Base-by-base conservation (phyloP, 2,113 vertebrate species). In the Pica pica region DNA sequence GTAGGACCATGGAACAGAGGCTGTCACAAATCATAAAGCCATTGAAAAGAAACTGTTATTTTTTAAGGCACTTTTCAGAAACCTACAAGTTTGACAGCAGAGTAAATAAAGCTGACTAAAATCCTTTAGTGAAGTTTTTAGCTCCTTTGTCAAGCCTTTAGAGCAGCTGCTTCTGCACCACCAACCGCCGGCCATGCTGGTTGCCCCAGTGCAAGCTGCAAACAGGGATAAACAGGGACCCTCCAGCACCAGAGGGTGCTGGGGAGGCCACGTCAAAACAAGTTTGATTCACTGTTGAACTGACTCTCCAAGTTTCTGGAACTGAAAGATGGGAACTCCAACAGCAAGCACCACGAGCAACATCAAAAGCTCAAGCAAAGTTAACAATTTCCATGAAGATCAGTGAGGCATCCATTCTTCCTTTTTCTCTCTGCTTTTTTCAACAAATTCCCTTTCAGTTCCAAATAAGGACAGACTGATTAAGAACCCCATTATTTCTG, bases 131-230 rank as follows among this genome's bases (percentile, higher is more conserved):
- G n/a, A 80, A 17, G 24, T 33, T 44, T 73, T 86, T 21, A 63
- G 10, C 5, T 60, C n/a, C 30, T 55, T 15, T 35, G 57, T 44
- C 31, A 82, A 61, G 64, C 4, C 50, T 41, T 37, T 1, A 46
- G 28, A 81, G 39, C 39, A 67, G n/a, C 17, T 67, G 23, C 33
- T 76, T 42, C 63, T 82, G 46, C 30, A 69, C 35, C 2, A 1
- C 3, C 47, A 82, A 35, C 15, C 41, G 35, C 16, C 1, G 3
- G 49, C 24, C 1, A 0, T 4, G 27, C 39, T 41, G 19, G 26
- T 1, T 77, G 55, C 53, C 33, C 71, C 49, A 22, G 17, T 0
- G 7, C 20, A 35, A 39, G 46, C 26, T 49, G 22, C 14, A 19
- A 19, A 26, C 13, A 11, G 6, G 22, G 39, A 41, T 30, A 15